Evolutionary conservation across 2,888 invertebrate species (phyloP).

Genomic region (Chesias legatella): DNA sequence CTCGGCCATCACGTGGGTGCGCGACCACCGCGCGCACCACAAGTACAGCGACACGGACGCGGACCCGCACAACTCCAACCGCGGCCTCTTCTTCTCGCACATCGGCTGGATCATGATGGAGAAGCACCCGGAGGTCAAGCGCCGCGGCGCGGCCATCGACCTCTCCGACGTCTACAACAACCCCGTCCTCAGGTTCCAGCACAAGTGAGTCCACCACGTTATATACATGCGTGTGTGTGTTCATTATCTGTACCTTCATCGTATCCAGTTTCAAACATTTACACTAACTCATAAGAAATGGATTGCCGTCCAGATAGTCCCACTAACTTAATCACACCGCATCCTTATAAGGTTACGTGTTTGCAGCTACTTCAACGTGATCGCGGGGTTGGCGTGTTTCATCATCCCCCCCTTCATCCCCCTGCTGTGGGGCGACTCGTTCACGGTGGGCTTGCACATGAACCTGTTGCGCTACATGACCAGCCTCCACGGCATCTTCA

Average conservation of each 20-base stretch:
- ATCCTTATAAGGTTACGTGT: too few species aligned
- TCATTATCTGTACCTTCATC: too few species aligned
- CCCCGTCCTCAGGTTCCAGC: slow-evolving; percentile 85
- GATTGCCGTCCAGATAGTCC: too few species aligned
- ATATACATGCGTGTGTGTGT: not conserved
- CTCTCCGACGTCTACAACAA: slow-evolving; percentile 85
- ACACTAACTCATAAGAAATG: too few species aligned
- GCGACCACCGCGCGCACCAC: slow-evolving; percentile 68
- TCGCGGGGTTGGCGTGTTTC: not conserved
- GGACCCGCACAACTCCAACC: slow-evolving; percentile 87
- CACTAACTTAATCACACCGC: too few species aligned
- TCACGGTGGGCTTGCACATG: slow-evolving; percentile 63
- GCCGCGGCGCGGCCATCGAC: slow-evolving; percentile 85
- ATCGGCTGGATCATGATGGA: slow-evolving; percentile 89
- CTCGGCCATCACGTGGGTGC: slow-evolving; percentile 56
- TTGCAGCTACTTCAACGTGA: too few species aligned
- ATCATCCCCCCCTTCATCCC: not conserved
- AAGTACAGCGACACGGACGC: slow-evolving; percentile 87
- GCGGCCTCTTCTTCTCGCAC: slow-evolving; percentile 92
- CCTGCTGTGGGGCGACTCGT: slow-evolving; percentile 38
- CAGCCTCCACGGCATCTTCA: slow-evolving; percentile 82
- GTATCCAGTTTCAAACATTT: too few species aligned
- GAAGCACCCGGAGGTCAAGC: slow-evolving; percentile 87
- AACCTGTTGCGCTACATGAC: slow-evolving; percentile 54
- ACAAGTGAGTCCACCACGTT: slow-evolving; percentile 66